Base-by-base conservation (phyloP, 2,888 invertebrate genomes). In the Slavum lentiscoides region DNA sequence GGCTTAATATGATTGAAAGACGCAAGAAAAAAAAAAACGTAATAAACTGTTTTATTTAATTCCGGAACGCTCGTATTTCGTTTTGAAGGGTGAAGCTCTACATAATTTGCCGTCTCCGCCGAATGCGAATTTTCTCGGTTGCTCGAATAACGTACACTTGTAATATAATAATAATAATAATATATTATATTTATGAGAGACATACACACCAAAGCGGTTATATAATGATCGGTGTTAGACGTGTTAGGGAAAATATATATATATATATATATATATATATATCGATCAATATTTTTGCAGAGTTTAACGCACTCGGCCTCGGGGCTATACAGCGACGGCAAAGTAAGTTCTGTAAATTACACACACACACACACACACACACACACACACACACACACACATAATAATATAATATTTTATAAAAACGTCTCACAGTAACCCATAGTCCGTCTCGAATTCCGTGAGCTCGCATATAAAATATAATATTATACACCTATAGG, bases 71-170 rank as follows among this genome's bases (percentile, higher is more conserved):
- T 77, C 77, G 70, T 77, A 70, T 77, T 77, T 77, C 77, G 77
- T 58, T n/a, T 39, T 58, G 58, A 75, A 75, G 66, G 58, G 74
- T 69, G 77, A 77, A 77, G 77, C 77, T 77, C 77, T 77, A 77
- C n/a, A 61, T 49, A 62, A 55, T 77, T 61, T 23, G 53, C 70
- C 55, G 68, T 61, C 68, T 15, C n/a, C 43, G 69, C 4, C 61
- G 30, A 39, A 53, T 62, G 53, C 62, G 70, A 76, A 61, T 76
- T 76, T 76, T 69, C 69, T 62, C 69, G 80, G 80, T 72, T 62
- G 72, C 72, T 72, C 49, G 7, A 77, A 72, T 80, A 80, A 80
- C 23, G 30, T 72, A 80, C 64, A 80, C 80, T 64, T 58, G 55
- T 70, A 80, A 77, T 58, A 77, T 69, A 69, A 70, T 67, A 75